Evolutionary conservation across 2,797 vertebrate species (phyloP).

Genomic region (Macropus fuliginosus): DNA sequence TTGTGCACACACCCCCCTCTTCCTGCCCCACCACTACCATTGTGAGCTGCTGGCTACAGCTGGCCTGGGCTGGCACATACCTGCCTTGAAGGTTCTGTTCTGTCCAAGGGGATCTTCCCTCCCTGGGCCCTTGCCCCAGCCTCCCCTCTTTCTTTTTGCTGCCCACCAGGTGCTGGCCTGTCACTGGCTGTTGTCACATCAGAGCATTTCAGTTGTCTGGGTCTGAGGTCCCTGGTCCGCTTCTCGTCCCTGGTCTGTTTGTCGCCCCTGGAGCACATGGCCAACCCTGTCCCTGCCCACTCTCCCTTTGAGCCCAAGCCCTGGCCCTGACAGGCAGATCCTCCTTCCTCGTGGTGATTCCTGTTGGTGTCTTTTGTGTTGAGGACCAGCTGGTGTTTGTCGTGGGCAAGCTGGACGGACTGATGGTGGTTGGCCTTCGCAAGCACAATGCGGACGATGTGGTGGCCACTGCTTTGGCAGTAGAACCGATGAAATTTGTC

Average conservation of each 20-base stretch:
- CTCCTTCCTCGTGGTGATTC: background rate
- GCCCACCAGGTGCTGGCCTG: background rate
- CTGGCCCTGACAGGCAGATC: fast-evolving
- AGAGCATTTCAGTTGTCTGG: background rate
- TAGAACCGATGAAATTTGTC: constrained; percentile 99
- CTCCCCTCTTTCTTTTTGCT: fast-evolving
- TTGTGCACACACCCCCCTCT: fast-evolving
- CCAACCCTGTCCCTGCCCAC: too few relatives aligned
- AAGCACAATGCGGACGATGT: constrained; percentile 96
- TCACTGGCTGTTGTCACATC: background rate
- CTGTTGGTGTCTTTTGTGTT: constrained; percentile 10
- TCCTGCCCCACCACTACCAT: background rate
- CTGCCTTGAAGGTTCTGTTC: background rate
- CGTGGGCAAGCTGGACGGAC: constrained; percentile 95
- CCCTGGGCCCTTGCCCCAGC: too few relatives aligned
- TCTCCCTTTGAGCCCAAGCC: background rate
- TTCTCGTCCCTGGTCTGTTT: too few relatives aligned
- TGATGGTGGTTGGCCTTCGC: constrained; percentile 94
- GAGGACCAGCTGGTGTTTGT: constrained; percentile 95
- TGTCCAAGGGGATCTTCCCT: background rate
- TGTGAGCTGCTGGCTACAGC: background rate
- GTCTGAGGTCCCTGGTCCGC: too few relatives aligned
- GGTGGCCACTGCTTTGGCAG: constrained; percentile 94
- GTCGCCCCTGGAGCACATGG: background rate
- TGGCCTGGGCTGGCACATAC: too few relatives aligned